phyloP scores from a whole-genome alignment of 2,888 invertebrate genomes.

The Spisula solida region DNA sequence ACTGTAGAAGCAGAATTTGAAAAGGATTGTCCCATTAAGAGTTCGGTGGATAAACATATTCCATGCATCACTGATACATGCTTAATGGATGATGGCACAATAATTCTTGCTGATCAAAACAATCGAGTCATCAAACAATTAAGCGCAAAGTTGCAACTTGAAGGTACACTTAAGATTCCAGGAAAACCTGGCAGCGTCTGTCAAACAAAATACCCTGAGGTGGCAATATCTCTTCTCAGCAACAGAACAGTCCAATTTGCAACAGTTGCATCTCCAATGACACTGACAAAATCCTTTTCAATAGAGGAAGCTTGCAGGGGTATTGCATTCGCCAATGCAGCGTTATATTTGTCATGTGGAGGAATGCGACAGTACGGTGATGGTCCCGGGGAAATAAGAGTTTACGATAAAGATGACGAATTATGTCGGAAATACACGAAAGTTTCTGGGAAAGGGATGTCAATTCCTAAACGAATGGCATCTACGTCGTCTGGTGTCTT shows the following conservation, averaged over 20 bases:
- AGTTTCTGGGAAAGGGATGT: constrained; percentile 1
- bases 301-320: constrained; percentile 40
- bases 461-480: background rate
- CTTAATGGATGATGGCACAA: constrained; percentile 21
- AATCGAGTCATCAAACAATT: constrained; percentile 24
- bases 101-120: constrained; percentile 37
- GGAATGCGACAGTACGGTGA: constrained; percentile 27
- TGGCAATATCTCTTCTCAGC: constrained; percentile 29
- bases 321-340: background rate
- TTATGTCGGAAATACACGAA: background rate
- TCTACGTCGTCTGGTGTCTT: background rate
- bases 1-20: background rate
- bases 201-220: constrained; percentile 1
- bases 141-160: background rate
- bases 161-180: constrained; percentile 11
- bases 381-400: constrained; percentile 32
- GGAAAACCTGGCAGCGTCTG: constrained; percentile 35
- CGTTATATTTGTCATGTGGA: constrained; percentile 31
- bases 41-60: background rate
- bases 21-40: background rate
- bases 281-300: background rate
- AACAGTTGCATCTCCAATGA: background rate
- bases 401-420: constrained; percentile 10
- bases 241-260: constrained; percentile 20
- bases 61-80: constrained; percentile 25